Evolutionary conservation across 2,113 vertebrate species (phyloP).

Genomic region (Psilopogon haemacephalus): DNA sequence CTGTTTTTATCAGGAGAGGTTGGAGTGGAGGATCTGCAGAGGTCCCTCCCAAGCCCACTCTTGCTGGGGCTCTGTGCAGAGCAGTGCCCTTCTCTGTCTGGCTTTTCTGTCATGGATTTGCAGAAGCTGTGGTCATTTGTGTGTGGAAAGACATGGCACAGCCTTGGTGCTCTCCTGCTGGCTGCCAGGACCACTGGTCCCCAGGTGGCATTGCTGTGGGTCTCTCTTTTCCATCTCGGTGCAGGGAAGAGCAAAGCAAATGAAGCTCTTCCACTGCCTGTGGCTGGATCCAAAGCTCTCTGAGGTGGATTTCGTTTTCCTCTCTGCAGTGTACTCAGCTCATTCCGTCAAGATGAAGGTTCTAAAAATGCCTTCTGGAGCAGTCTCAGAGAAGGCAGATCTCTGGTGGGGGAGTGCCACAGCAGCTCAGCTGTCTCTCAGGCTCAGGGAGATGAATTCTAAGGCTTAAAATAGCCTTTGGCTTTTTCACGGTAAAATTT

Average conservation of each 20-base stretch:
- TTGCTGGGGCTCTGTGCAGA: too few relatives aligned
- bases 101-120: accelerated
- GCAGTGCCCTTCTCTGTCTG: not conserved
- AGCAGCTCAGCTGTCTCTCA: not conserved
- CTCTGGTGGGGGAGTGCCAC: not conserved
- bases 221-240: not conserved
- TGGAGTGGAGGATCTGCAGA: too few relatives aligned
- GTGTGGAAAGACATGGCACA: not conserved
- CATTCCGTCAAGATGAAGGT: not conserved
- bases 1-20: too few relatives aligned
- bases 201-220: accelerated
- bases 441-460: not conserved
- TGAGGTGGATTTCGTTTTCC: not conserved
- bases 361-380: not conserved
- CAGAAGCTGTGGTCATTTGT: accelerated
- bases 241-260: not conserved
- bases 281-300: not conserved
- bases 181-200: not conserved
- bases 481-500: not conserved
- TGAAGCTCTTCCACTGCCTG: not conserved
- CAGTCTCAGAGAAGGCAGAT: not conserved
- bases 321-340: not conserved
- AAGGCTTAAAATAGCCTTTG: not conserved
- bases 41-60: too few relatives aligned
- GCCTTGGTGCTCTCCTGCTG: not conserved